phyloP scores from a whole-genome alignment of 2,888 invertebrate genomes.

The Nematopogon swammerdamellus region DNA sequence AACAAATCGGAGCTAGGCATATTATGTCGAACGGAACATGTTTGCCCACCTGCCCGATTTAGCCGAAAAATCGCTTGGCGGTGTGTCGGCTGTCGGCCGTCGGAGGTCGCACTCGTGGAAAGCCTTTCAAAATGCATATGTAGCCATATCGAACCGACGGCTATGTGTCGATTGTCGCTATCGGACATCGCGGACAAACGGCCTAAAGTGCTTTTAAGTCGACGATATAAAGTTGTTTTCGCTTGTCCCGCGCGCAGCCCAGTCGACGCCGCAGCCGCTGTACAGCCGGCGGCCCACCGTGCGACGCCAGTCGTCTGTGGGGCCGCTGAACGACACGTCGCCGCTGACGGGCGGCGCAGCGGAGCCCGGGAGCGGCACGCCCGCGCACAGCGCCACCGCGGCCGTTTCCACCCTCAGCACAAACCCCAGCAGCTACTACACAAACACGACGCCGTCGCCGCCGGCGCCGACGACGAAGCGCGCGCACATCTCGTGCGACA shows the following conservation, averaged over 20 bases:
- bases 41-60: too few species aligned
- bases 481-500: conserved; percentile 45
- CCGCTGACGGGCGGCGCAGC: conserved; percentile 35
- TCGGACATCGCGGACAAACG: too few species aligned
- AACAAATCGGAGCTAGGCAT: too few species aligned
- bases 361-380: conserved; percentile 42
- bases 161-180: too few species aligned
- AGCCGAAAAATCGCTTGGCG: too few species aligned
- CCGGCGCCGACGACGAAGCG: conserved; percentile 36
- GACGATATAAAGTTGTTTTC: too few species aligned
- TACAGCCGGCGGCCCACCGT: conserved; percentile 58
- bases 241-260: conserved; percentile 40
- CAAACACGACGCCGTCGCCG: conserved; percentile 59
- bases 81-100: too few species aligned
- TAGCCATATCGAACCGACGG: too few species aligned
- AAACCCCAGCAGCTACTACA: conserved; percentile 57
- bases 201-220: too few species aligned
- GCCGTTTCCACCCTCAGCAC: conserved; percentile 55
- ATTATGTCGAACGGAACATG: too few species aligned
- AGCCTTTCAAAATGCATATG: too few species aligned
- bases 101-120: too few species aligned
- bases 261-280: conserved; percentile 59
- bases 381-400: conserved; percentile 44
- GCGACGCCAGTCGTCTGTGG: conserved; percentile 60
- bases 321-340: conserved; percentile 55